phyloP scores from a whole-genome alignment of 2,797 vertebrate species.

The Salmo trutta region DNA sequence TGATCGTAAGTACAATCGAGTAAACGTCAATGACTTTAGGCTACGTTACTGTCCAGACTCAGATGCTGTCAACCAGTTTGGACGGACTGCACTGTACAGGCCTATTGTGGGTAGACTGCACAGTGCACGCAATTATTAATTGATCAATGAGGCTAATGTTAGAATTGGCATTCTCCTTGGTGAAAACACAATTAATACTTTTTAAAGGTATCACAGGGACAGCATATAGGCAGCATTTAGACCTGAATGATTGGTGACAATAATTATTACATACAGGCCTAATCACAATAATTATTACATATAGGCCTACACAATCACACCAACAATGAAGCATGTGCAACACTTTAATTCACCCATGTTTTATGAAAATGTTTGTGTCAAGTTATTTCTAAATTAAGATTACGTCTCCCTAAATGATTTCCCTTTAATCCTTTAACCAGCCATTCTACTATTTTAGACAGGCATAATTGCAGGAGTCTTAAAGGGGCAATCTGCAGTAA shows the following conservation, averaged over 20 bases:
- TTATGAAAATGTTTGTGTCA: not conserved
- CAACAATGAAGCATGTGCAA: not conserved
- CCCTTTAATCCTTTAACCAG: not conserved
- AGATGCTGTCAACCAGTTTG: not conserved
- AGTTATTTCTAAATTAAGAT: not conserved
- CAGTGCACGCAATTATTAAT: not conserved
- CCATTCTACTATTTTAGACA: not conserved
- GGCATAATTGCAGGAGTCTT: too few species aligned
- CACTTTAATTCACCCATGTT: too few species aligned
- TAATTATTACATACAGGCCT: not conserved
- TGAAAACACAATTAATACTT: not conserved
- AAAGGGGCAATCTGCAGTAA: too few species aligned
- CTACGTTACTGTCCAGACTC: not conserved
- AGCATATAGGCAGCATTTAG: not conserved
- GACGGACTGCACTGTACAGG: not conserved
- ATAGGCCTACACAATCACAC: not conserved
- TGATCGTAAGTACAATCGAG: conserved; percentile 58
- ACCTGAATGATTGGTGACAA: not conserved
- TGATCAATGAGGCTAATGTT: not conserved
- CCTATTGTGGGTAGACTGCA: not conserved
- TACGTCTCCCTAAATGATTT: not conserved
- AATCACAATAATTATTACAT: not conserved
- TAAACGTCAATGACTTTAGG: not conserved
- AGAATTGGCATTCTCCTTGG: not conserved
- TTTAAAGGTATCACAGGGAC: not conserved